phyloP scores from a whole-genome alignment of 2,797 vertebrate genomes.

The Garrulus glandarius region DNA sequence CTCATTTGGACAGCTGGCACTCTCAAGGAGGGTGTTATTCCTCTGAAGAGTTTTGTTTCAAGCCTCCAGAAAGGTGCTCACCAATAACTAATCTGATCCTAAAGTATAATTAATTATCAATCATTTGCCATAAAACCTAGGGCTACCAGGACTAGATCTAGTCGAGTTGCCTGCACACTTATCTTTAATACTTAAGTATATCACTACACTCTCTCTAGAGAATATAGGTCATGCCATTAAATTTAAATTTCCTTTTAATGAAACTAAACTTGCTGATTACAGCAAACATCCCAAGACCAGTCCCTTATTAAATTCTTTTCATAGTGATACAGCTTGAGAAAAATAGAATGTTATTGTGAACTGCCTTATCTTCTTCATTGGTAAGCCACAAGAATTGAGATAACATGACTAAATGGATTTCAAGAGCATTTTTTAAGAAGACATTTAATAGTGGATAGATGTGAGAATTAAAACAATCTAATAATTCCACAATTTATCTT shows the following conservation, averaged over 20 bases:
- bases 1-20: neutral
- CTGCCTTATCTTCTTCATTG: neutral
- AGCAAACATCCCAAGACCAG: neutral
- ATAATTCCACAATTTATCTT: neutral
- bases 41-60: neutral
- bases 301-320: neutral
- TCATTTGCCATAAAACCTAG: neutral
- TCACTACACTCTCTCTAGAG: neutral
- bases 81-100: neutral
- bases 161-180: neutral
- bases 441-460: neutral
- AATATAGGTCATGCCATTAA: neutral
- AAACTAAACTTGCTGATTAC: neutral
- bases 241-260: neutral
- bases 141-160: neutral
- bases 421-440: neutral
- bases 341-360: neutral
- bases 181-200: too few relatives aligned
- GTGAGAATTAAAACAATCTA: neutral
- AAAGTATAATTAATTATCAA: neutral
- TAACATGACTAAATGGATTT: neutral
- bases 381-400: neutral
- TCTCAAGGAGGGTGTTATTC: neutral
- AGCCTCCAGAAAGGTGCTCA: neutral
- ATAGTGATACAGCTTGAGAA: neutral